Base-by-base conservation (phyloP, 2,113 vertebrate genomes). In the Pogona vitticeps region DNA sequence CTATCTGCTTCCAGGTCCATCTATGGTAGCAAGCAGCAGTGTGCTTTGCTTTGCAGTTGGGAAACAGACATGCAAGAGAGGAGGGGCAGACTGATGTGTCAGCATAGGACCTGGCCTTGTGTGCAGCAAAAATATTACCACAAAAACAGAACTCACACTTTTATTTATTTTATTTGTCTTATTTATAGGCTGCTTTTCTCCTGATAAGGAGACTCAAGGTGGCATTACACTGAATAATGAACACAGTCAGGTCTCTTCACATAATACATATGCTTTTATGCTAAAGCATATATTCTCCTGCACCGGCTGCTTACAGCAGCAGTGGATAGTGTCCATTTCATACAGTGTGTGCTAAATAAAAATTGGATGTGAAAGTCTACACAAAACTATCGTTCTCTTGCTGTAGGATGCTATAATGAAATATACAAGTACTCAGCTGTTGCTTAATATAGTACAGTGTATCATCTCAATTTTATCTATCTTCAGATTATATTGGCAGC, bases 391-490 rank as follows among this genome's bases (percentile, higher is more conserved):
- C 52, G 79, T 31, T 28, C 52, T 86, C 76, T 82, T 77, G 88
- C 87, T 0, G 1, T 82, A 8, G 59, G 8, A 76, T 14, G 42
- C 31, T 82, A 52, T 81, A 81, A 82, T 38, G 38, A 26, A 65
- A 38, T 9, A 21, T 40, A 26, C 72, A 84, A 86, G 73, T 58
- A 6, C 31, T 85, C 80, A n/a, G 23, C 23, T 88, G 33, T 82
- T 88, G 79, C 26, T 84, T 71, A 40, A 89, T 92, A 42, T 75
- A 82, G 36, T 76, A 88, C 78, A 88, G 23, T 31, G 33, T 72
- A 38, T 46, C 73, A 86, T 85, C 89, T 71, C 38, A 76, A 70
- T 85, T 91, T 85, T 79, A 82, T 88, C 72, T 67, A 13, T 72
- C 80, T 52, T 59, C 61, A 71, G 88, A 33, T 88, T 89, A 68